Evolutionary conservation across 2,797 vertebrate genomes (phyloP).

Genomic region (Sebastes itinus): DNA sequence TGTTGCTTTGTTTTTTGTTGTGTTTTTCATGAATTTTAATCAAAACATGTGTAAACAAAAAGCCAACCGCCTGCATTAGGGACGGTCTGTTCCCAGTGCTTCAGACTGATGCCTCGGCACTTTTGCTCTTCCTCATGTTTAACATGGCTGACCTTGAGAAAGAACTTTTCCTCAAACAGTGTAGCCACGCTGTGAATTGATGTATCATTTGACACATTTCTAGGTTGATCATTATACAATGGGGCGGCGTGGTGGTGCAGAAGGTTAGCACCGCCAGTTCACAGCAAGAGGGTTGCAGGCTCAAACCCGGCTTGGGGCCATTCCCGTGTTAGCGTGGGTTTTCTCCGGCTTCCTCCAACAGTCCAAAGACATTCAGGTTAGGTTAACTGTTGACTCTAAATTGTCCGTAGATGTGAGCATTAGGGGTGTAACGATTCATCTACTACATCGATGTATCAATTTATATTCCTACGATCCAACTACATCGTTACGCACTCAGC

Average conservation of each 20-base stretch:
- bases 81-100: background rate
- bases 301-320: too few species aligned
- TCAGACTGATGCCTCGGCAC: constrained; percentile 32
- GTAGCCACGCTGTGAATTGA: background rate
- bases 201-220: background rate
- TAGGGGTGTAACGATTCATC: too few species aligned
- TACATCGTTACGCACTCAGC: too few species aligned
- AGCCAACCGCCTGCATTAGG: background rate
- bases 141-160: constrained; percentile 38
- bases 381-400: too few species aligned
- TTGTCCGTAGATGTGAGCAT: too few species aligned
- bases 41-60: constrained; percentile 51
- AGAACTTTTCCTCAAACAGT: background rate
- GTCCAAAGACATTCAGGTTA: too few species aligned
- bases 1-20: constrained; percentile 47
- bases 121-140: constrained; percentile 21
- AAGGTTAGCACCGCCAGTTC: too few species aligned
- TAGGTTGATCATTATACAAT: background rate
- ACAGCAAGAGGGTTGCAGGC: too few species aligned
- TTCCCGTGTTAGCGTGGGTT: too few species aligned
- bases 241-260: background rate
- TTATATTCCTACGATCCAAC: too few species aligned
- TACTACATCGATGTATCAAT: too few species aligned
- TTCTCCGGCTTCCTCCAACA: too few species aligned
- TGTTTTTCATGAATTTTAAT: constrained; percentile 63